Conservation (phyloP, 2,888 invertebrate genomes). For the Synanthedon andrenaeformis region DNA sequence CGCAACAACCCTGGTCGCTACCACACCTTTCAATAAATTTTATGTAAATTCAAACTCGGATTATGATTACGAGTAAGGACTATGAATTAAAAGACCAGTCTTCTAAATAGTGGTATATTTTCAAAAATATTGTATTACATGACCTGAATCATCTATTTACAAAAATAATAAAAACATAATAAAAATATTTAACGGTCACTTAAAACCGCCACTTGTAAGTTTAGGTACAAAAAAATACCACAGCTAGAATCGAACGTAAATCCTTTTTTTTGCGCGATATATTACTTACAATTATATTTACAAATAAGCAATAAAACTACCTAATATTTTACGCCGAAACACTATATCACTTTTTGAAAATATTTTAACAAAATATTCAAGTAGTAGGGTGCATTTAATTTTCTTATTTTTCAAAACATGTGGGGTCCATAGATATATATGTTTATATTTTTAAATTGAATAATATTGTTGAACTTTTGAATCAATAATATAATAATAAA, state of each 20-base stretch:
- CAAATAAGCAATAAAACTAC: constrained; percentile 12
- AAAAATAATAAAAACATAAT: constrained; percentile 54
- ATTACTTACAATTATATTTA: constrained; percentile 17
- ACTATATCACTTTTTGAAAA: neutral
- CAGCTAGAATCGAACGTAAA: constrained; percentile 9
- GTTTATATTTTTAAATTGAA: no score
- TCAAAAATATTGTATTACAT: constrained; percentile 69
- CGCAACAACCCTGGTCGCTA: no score
- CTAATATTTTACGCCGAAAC: constrained; percentile 1
- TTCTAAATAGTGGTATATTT: constrained; percentile 70
- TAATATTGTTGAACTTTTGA: no score
- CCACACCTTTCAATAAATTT: no score
- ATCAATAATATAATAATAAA: no score
- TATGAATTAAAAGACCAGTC: constrained; percentile 13
- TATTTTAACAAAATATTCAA: neutral
- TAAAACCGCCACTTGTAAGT: constrained; percentile 25
- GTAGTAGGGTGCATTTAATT: neutral
- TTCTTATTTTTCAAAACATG: neutral
- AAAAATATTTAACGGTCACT: constrained; percentile 33
- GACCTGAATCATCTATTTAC: constrained; percentile 68
- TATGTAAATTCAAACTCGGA: no score
- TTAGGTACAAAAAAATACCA: constrained; percentile 28
- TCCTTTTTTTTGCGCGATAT: constrained; percentile 12
- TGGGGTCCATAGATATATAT: no score
- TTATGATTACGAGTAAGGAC: no score